Conservation (phyloP, 2,113 vertebrate genomes). For the Willisornis vidua region DNA sequence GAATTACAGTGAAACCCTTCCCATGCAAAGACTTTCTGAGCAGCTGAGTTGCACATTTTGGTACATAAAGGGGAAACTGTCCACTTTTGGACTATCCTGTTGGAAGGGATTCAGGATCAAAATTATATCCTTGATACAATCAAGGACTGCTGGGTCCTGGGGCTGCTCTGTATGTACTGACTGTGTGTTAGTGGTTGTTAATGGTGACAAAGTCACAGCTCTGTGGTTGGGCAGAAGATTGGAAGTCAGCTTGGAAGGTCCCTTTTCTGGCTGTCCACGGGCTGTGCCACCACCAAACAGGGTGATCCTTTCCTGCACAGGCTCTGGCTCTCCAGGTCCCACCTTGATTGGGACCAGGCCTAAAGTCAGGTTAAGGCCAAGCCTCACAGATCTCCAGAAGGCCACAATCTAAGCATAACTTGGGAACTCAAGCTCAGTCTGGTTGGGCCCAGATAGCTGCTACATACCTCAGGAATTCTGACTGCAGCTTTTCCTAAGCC, state of each 20-base stretch:
- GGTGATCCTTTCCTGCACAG: background rate
- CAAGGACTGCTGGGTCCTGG: background rate
- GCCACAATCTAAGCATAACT: background rate
- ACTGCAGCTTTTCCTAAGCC: background rate
- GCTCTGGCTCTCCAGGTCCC: background rate
- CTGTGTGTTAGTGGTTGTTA: background rate
- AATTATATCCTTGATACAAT: background rate
- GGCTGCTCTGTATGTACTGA: background rate
- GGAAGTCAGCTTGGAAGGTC: background rate
- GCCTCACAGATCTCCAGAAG: background rate
- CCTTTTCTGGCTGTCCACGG: background rate
- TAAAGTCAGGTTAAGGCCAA: background rate
- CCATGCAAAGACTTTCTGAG: background rate
- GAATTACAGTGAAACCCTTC: background rate
- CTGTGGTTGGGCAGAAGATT: background rate
- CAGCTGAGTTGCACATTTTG: background rate
- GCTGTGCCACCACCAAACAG: background rate
- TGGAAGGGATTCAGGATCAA: background rate
- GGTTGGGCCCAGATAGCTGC: background rate
- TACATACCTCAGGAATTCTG: background rate
- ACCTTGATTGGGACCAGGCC: background rate
- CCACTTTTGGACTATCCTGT: background rate
- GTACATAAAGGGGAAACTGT: background rate
- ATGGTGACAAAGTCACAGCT: background rate
- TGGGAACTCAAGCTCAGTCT: background rate